Evolutionary conservation across 2,888 invertebrate species (phyloP).

Genomic region (Beris chalybata): DNA sequence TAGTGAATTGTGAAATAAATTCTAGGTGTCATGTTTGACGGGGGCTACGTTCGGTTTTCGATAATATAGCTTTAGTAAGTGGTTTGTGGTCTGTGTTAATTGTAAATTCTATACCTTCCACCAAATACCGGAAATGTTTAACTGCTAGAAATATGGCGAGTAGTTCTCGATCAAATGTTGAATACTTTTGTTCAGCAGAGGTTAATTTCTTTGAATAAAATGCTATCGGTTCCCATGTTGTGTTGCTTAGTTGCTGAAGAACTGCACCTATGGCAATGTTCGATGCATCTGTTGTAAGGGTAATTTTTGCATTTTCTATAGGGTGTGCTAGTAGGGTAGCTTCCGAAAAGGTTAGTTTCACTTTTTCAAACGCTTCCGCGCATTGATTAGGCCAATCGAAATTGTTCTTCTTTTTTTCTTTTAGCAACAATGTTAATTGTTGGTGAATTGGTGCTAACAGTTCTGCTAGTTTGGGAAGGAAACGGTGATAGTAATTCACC

Average conservation of each 20-base stretch:
- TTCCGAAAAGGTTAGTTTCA: constrained; percentile 31
- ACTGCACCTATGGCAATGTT: too few species aligned
- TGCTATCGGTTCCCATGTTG: constrained; percentile 47
- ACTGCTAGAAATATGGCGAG: constrained; percentile 49
- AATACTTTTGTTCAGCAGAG: constrained; percentile 46
- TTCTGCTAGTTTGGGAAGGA: constrained; percentile 22
- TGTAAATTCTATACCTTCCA: constrained; percentile 45
- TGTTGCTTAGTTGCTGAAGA: constrained; percentile 45
- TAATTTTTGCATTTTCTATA: constrained; percentile 42
- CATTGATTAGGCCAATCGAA: constrained; percentile 9
- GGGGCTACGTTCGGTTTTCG: constrained; percentile 39
- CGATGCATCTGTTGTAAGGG: too few species aligned
- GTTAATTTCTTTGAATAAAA: constrained; percentile 48
- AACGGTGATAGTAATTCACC: constrained; percentile 29
- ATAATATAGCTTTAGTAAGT: constrained; percentile 8
- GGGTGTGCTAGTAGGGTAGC: constrained; percentile 48
- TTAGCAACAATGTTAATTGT: constrained; percentile 2
- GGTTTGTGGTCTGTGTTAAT: constrained; percentile 20
- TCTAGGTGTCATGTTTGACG: constrained; percentile 13
- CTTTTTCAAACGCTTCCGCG: background rate
- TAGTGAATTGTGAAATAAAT: constrained; percentile 14
- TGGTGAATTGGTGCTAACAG: constrained; percentile 3
- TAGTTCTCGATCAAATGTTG: constrained; percentile 50
- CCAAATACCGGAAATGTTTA: constrained; percentile 47
- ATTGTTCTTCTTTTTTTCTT: background rate